Evolutionary conservation across 2,888 invertebrate genomes (phyloP).

Genomic region (Rhorus exstirpatorius): DNA sequence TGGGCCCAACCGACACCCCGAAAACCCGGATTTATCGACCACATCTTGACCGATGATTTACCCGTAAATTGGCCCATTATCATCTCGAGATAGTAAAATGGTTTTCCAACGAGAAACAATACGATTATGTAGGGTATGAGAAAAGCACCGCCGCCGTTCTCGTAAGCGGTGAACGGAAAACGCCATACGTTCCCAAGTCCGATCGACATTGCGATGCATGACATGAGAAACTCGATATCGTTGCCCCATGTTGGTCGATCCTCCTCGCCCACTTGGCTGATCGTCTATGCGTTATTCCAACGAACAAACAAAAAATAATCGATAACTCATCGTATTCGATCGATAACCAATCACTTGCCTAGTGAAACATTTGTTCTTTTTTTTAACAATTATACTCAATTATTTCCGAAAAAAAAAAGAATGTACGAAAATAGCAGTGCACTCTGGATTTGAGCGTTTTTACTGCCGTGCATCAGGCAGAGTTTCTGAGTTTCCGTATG

Average conservation of each 20-base stretch:
- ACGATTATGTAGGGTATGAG: conserved; percentile 90
- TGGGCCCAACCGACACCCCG: conserved; percentile 89
- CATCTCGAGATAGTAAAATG: conserved; percentile 95
- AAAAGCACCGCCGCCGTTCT: conserved; percentile 91
- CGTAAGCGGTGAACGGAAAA: conserved; percentile 90
- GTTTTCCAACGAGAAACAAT: conserved; percentile 90
- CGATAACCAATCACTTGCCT: too few relatives aligned
- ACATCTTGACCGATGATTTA: conserved; percentile 92
- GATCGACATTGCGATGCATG: conserved; percentile 90
- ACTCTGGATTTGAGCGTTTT: too few relatives aligned
- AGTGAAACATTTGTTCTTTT: too few relatives aligned
- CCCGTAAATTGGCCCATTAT: conserved; percentile 94
- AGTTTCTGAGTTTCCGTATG: too few relatives aligned
- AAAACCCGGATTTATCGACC: conserved; percentile 90
- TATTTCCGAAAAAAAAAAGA: too few relatives aligned
- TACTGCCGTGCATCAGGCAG: too few relatives aligned
- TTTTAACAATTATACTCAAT: too few relatives aligned
- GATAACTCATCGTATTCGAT: too few relatives aligned
- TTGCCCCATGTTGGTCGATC: conserved; percentile 87
- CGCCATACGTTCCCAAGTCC: conserved; percentile 91
- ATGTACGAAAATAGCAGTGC: too few relatives aligned
- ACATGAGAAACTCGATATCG: conserved; percentile 89
- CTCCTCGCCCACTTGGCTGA: too few relatives aligned
- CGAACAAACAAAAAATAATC: neutral
- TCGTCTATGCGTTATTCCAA: conserved; percentile 30